Evolutionary conservation across 2,113 vertebrate species (phyloP), one percentile per base, ranked within the genome.

Genomic region (Gadus chalcogrammus): DNA sequence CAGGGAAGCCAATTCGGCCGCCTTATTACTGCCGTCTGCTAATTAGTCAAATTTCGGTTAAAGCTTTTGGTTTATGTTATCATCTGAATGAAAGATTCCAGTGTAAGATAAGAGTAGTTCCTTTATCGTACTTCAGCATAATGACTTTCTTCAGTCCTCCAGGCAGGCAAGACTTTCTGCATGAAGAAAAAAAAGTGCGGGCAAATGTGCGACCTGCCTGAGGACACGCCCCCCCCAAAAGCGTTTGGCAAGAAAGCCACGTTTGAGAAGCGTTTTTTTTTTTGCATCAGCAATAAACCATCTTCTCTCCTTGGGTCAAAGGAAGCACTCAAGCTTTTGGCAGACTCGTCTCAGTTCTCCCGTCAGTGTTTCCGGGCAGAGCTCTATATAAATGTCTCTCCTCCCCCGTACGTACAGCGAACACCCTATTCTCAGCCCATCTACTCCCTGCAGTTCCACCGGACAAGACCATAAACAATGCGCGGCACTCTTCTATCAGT

Each of bases 21-120:
- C 60, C 80, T 85, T 77, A 83, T 88, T 90, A 85, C 82, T 79
- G 71, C 62, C 81, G 80, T 80, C 64, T 13, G 61, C 78, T 90
- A 90, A 90, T 92, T 90, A 89, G 77, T 80, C 56, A n/a, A 79
- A 79, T 70, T 68, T 65, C 65, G 65, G 69, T 31, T 6, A 38
- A 72, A 79, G 74, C 83, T 84, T 79, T 85, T 24, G 24, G 24
- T 24, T 2, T 24, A 24, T 24, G 70, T 89, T 82, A 58, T 53
- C 52, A 55, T 55, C 53, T 3, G 53, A 55, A 55, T 55, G 12
- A 55, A 4, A 55, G 16, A 55, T 55, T 16, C 53, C 42, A 48
- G 42, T 58, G 5, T 58, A n/a, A 58, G 5, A 58, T 58, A 58
- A 2, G 53, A 16, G 16, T 3, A 55, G 5, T 55, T 35, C 31